Percentiles rank a stretch among this genome's conserved stretches.
Conservation (phyloP, 1,140 invertebrate genomes). For the Zaprionus vittiger region DNA sequence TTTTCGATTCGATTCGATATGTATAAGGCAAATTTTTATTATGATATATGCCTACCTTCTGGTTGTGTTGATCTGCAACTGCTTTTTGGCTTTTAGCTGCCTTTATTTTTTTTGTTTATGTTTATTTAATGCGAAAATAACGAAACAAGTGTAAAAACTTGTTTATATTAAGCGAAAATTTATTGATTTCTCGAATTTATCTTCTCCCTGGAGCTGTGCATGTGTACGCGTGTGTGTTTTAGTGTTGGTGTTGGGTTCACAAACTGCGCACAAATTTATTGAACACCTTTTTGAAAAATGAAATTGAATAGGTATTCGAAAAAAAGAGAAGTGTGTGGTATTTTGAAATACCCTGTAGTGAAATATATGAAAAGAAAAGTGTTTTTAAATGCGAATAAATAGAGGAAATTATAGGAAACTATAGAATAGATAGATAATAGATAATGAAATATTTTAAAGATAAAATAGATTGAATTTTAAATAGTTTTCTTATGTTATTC, state of each 20-base stretch:
- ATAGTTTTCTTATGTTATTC: too few relatives aligned
- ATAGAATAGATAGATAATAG: too few relatives aligned
- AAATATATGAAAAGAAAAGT: not conserved
- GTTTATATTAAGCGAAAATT: constrained; percentile 41
- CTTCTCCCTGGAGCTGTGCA: not conserved
- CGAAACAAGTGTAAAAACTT: constrained; percentile 10
- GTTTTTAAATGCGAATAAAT: too few relatives aligned
- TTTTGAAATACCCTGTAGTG: not conserved
- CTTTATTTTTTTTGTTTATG: constrained; percentile 16
- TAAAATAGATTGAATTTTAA: not conserved
- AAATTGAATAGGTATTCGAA: not conserved
- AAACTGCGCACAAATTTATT: constrained; percentile 36
- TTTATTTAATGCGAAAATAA: constrained; percentile 25
- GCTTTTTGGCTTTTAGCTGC: constrained; percentile 2
- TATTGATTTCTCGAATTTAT: constrained; percentile 41
- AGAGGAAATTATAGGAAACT: too few relatives aligned
- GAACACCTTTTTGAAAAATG: constrained; percentile 5
- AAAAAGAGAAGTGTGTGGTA: not conserved
- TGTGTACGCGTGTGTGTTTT: not conserved
- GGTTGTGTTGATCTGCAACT: constrained; percentile 16
- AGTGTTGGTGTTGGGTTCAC: not conserved
- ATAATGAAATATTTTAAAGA: not conserved
- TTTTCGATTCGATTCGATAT: constrained; percentile 9
- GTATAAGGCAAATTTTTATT: constrained; percentile 20
- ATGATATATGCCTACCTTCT: constrained; percentile 34